Conservation (phyloP, 2,797 vertebrate genomes). For the Rhinichthys osculus region DNA sequence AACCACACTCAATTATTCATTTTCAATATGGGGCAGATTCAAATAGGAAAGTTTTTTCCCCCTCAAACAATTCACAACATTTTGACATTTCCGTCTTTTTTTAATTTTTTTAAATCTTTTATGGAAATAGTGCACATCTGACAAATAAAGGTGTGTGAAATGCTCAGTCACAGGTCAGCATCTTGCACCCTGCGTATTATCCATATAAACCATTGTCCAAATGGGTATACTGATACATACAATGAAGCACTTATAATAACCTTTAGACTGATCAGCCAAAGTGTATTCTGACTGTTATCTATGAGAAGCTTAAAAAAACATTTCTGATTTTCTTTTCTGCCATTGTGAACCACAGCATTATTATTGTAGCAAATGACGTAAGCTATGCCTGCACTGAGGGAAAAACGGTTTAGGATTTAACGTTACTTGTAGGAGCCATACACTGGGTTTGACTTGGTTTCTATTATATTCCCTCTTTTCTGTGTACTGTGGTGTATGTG, state of each 20-base stretch:
- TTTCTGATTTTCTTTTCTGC: not conserved
- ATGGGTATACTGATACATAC: not conserved
- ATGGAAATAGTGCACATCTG: not conserved
- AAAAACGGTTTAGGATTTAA: too few species aligned
- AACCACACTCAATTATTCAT: not conserved
- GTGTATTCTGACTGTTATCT: not conserved
- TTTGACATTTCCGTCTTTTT: not conserved
- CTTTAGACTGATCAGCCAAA: not conserved
- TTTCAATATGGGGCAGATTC: not conserved
- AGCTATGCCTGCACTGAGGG: not conserved
- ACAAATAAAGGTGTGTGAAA: not conserved
- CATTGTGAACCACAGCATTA: not conserved
- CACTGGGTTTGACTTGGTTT: too few species aligned
- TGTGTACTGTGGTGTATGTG: too few species aligned
- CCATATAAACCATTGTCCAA: not conserved
- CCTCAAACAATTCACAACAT: not conserved
- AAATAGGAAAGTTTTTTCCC: not conserved
- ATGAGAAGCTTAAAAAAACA: not conserved
- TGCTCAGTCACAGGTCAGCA: not conserved
- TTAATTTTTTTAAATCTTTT: not conserved
- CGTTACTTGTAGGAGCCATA: too few species aligned
- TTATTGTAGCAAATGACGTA: slow-evolving; percentile 20
- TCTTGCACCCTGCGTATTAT: not conserved
- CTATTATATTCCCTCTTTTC: too few species aligned
- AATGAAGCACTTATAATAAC: not conserved